Base-by-base conservation (phyloP, 1,140 invertebrate species). In the Megalopta genalis region DNA sequence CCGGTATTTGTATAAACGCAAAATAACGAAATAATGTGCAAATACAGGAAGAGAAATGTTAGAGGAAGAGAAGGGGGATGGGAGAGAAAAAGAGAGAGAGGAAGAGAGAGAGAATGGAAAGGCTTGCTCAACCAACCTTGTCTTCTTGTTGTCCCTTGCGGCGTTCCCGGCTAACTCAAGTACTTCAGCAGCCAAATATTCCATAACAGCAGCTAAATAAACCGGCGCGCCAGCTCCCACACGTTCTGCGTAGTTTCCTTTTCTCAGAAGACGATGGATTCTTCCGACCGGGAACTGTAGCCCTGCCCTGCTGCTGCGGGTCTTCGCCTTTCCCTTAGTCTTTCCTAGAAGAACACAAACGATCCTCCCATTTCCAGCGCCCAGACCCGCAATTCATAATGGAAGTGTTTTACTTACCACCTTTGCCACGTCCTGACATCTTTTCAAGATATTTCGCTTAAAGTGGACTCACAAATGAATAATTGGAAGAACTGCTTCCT, bases 281-380 rank as follows among this genome's bases (percentile, higher is more conserved):
- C 94, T 90, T 23, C 93, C 93, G 6, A 94, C 96, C 1, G 96
- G 96, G 82, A 97, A 96, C 65, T 94, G 93, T 9, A 96, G 93
- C 14, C 96, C 96, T 49, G 96, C 95, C 21, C 95, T 93, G 77
- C 89, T 93, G 32, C 95, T 95, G 42, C 95, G 93, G 21, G 93
- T 91, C 93, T 95, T 95, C 79, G 89, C 89, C 89, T 94, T 95
- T 14, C 91, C 90, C 89, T 94, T 94, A 7, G 88, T 84, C 71
- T 93, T 94, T 83, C 91, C 89, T 86, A 81, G 89, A 90, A 93
- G 89, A 23, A 68, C 74, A 12, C 1, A 16, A 60, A 75, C 16
- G 37, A 37, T 68, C 62, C 32, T n/a, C n/a, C 74, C 16, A 21
- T n/a, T 23, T 46, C 10, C 78, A 42, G 52, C n/a, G 25, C 8